Conservation (phyloP, 2,888 invertebrate genomes). For the Agrypnus murinus region DNA sequence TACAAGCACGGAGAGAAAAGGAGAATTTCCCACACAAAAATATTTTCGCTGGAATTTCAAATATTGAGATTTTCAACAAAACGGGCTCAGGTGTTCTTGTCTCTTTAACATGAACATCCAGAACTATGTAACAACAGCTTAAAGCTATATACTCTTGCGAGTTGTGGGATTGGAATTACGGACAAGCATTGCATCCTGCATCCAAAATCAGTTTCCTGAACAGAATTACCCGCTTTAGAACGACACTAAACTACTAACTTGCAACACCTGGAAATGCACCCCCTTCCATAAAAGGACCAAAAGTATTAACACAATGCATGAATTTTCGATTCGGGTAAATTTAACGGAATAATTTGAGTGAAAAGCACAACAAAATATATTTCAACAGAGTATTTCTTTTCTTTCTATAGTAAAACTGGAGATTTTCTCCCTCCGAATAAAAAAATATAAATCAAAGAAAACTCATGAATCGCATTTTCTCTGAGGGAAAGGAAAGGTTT, state of each 20-base stretch:
- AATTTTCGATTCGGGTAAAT: no score
- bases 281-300: no score
- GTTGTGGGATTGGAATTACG: not conserved
- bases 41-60: not conserved
- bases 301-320: no score
- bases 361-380: no score
- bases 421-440: no score
- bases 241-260: no score
- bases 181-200: conserved; percentile 5
- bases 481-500: conserved; percentile 1
- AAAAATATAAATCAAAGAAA: conserved; percentile 12
- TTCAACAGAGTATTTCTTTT: no score
- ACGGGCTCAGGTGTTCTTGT: conserved; percentile 1
- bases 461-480: conserved; percentile 15
- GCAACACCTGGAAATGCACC: no score
- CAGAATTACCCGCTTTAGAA: not conserved
- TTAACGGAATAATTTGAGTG: no score
- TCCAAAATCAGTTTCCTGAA: conserved; percentile 6
- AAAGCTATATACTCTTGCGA: conserved; percentile 3
- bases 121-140: conserved; percentile 10
- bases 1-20: not conserved
- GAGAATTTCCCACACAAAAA: not conserved
- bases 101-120: not conserved
- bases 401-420: no score
- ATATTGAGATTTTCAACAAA: conserved; percentile 1